Conservation (phyloP, 2,113 vertebrate species). For the Pachyramphus minor region DNA sequence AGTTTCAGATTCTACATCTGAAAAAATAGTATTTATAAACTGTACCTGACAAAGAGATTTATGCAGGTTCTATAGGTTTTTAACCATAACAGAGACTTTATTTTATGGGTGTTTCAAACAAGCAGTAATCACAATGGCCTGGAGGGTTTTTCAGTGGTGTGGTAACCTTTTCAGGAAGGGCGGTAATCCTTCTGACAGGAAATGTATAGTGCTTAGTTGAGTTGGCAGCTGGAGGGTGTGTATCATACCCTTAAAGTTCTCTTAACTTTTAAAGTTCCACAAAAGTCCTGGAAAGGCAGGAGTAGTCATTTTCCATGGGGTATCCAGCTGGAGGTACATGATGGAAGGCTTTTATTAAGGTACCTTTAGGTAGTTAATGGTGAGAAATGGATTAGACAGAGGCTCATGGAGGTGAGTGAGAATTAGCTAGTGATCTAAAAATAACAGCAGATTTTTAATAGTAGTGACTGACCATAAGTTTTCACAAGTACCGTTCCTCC, state of each 20-base stretch:
- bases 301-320: neutral
- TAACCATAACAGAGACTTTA: neutral
- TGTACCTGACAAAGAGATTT: neutral
- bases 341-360: neutral
- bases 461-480: neutral
- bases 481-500: neutral
- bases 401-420: conserved; percentile 8
- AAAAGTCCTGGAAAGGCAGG: neutral
- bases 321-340: neutral
- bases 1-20: neutral
- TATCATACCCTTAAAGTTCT: neutral
- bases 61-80: neutral
- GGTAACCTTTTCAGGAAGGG: neutral
- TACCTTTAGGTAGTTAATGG: neutral
- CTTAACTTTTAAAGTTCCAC: neutral
- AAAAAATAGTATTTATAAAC: neutral
- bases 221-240: neutral
- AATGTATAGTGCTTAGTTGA: neutral
- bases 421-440: conserved; percentile 42
- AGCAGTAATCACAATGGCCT: neutral
- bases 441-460: conserved; percentile 31
- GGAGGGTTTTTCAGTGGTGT: neutral
- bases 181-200: neutral
- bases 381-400: conserved; percentile 33
- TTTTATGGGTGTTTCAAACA: neutral